Evolutionary conservation across 2,888 invertebrate species (phyloP), one percentile per base, ranked within the genome.

Genomic region (Cataglyphis rosenhaueri): DNA sequence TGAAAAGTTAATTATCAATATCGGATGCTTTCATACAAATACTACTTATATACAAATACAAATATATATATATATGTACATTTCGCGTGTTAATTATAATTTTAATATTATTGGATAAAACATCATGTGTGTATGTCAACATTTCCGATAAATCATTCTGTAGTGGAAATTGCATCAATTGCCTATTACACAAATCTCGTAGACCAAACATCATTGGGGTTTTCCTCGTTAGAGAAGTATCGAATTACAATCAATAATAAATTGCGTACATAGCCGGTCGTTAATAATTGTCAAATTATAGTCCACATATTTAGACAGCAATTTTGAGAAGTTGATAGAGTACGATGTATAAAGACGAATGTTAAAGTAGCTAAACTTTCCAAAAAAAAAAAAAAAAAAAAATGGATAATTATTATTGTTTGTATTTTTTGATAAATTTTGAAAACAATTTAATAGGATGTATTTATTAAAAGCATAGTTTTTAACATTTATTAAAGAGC

Each of bases 1-100:
- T 75, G 64, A 75, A 75, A 75, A 52, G 52, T 75, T 75, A 75
- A 75, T 75, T 75, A 75, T 75, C 75, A 55, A 65, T 35, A 35
- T 75, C 25, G 38, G 25, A 64, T 52, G 52, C 35, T 75, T 38
- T 75, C 21, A 52, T 38, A 55, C 38, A 65, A 65, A 52, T 52
- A 65, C 44, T 59, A 25, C 35, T 48, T 48, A 35, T 35, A 35
- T 6, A 6, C 32, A 35, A 35, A 35, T 6, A 25, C 48, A 55
- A 75, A 35, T 35, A 55, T 65, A 78, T 18, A 25, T 18, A 8
- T 21, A 38, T 48, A 35, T 66, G 12, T 12, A n/a, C 8, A 4
- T 68, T 21, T 12, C 2, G 41, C 21, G 21, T 41, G 29, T 64
- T 78, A 68, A 68, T 75, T 55, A 64, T 64, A 64, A 64, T 78